A percentile compares a stretch with the other conserved stretches of the same genome.
phyloP scores from a whole-genome alignment of 1,140 invertebrate genomes.

The Drosophila nasuta region DNA sequence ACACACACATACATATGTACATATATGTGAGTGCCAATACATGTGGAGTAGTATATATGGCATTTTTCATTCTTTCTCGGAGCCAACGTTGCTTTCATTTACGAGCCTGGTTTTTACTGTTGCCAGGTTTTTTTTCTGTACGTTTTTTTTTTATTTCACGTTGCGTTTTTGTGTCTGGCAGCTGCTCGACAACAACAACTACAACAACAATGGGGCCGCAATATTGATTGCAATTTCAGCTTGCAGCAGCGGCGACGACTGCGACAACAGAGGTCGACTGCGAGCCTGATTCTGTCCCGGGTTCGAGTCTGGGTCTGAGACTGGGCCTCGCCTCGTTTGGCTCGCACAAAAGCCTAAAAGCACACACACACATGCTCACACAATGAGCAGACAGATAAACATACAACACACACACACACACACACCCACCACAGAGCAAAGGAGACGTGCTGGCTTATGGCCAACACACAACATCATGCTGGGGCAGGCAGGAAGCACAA shows the following conservation, averaged over 20 bases:
- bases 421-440: slow-evolving; percentile 13
- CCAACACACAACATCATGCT: slow-evolving; percentile 45
- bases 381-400: slow-evolving; percentile 47
- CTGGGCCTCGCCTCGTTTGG: slow-evolving; percentile 47
- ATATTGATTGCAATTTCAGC: slow-evolving; percentile 81
- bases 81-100: slow-evolving; percentile 59
- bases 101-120: slow-evolving; percentile 78
- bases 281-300: slow-evolving; percentile 32
- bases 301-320: slow-evolving; percentile 29
- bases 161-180: slow-evolving; percentile 80
- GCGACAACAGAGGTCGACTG: slow-evolving; percentile 33
- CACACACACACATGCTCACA: slow-evolving; percentile 42
- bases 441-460: slow-evolving; percentile 59
- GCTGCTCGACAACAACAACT: slow-evolving; percentile 67
- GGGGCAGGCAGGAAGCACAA: slow-evolving; percentile 55
- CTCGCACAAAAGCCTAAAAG: slow-evolving; percentile 79
- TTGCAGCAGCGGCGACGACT: slow-evolving; percentile 49
- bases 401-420: slow-evolving; percentile 33
- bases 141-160: slow-evolving; percentile 25
- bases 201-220: slow-evolving; percentile 46
- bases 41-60: slow-evolving; percentile 7
- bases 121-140: slow-evolving; percentile 46
- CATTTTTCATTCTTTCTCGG: slow-evolving; percentile 54
- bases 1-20: background rate
- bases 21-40: slow-evolving; percentile 14